Evolutionary conservation across 2,888 invertebrate species (phyloP).

Genomic region (Leucophora obtusa): DNA sequence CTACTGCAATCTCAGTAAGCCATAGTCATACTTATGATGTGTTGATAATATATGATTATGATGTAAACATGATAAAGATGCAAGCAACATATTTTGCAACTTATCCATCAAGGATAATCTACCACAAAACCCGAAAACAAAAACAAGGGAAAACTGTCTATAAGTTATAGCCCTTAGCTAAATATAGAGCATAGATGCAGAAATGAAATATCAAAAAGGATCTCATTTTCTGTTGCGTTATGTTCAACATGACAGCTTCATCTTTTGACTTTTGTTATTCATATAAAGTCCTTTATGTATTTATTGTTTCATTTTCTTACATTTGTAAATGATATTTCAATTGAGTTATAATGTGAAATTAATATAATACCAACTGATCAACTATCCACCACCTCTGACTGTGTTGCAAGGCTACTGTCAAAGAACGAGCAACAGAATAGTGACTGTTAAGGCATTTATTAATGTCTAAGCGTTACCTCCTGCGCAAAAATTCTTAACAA

Average conservation of each 20-base stretch:
- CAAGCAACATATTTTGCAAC: conserved; percentile 6
- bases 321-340: conserved; percentile 59
- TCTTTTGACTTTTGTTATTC: conserved; percentile 50
- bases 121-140: conserved; percentile 47
- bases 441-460: conserved; percentile 34
- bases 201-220: conserved; percentile 21
- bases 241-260: conserved; percentile 50
- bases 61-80: conserved; percentile 43
- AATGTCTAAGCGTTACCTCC: conserved; percentile 58
- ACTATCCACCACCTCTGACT: conserved; percentile 31
- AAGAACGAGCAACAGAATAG: conserved; percentile 6
- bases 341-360: conserved; percentile 57
- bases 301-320: conserved; percentile 8
- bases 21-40: conserved; percentile 52
- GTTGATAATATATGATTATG: conserved; percentile 57
- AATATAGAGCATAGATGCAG: conserved; percentile 41
- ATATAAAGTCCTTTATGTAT: conserved; percentile 2
- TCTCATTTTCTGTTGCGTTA: conserved; percentile 8
- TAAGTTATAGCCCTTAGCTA: conserved; percentile 27
- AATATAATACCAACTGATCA: conserved; percentile 37
- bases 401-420: conserved; percentile 19
- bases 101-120: conserved; percentile 53
- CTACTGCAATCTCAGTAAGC: conserved; percentile 30
- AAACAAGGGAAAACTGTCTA: conserved; percentile 19
- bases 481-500: conserved; percentile 42